phyloP scores from a whole-genome alignment of 2,888 invertebrate species.

The Limnephilus marmoratus region DNA sequence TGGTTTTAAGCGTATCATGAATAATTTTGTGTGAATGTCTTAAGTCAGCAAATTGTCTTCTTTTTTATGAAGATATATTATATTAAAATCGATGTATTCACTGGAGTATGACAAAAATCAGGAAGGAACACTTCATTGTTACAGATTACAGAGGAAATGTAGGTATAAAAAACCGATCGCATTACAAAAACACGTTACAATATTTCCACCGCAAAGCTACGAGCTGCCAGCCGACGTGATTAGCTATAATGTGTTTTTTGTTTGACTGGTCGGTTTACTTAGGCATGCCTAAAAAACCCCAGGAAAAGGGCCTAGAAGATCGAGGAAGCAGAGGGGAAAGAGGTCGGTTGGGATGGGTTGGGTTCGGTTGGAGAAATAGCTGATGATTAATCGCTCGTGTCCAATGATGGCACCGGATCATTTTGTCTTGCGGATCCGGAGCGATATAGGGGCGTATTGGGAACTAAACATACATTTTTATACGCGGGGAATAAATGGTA shows the following conservation, averaged over 20 bases:
- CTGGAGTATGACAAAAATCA: background rate
- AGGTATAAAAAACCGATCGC: background rate
- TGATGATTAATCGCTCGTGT: constrained; percentile 8
- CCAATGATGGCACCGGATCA: constrained; percentile 3
- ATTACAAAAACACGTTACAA: background rate
- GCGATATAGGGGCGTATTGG: background rate
- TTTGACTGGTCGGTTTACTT: background rate
- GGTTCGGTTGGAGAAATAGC: constrained; percentile 4
- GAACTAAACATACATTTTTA: background rate
- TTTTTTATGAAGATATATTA: no score
- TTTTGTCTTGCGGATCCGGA: constrained; percentile 13
- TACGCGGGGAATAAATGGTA: background rate
- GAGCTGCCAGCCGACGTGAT: background rate
- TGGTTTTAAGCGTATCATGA: no score
- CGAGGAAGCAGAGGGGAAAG: background rate
- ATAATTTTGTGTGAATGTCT: no score
- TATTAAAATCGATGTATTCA: background rate
- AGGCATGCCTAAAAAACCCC: background rate
- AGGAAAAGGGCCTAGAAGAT: background rate
- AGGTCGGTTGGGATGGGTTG: background rate
- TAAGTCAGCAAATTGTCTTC: no score
- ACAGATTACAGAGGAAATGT: background rate
- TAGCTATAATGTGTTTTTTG: background rate
- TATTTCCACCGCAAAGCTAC: background rate
- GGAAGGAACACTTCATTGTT: background rate